Conservation (phyloP, 2,113 vertebrate species). For the Etia nguti region DNA sequence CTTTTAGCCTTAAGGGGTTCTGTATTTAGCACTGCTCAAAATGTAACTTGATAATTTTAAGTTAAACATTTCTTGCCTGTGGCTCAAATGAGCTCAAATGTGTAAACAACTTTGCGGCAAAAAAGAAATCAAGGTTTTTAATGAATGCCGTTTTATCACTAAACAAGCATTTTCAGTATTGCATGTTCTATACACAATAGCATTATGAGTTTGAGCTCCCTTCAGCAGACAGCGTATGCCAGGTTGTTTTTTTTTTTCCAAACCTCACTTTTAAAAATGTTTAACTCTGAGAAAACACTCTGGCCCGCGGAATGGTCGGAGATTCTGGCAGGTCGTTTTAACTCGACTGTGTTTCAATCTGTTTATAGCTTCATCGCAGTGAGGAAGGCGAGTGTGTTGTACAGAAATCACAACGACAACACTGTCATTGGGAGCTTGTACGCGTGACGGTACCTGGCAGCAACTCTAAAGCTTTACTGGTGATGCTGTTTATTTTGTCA, state of each 20-base stretch:
- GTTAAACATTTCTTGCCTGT: neutral
- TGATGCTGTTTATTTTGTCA: neutral
- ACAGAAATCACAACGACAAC: conserved; percentile 10
- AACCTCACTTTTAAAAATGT: neutral
- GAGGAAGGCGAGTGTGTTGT: neutral
- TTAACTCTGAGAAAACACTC: neutral
- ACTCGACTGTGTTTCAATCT: neutral
- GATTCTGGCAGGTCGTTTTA: conserved; percentile 5
- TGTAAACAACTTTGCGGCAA: neutral
- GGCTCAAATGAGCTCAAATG: neutral
- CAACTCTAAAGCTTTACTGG: neutral
- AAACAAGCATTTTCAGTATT: neutral
- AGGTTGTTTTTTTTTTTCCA: neutral
- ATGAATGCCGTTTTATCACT: neutral
- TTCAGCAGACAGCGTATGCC: neutral
- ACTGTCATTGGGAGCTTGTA: conserved; percentile 5
- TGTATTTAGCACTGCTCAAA: neutral
- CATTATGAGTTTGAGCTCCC: neutral
- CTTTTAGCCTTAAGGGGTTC: neutral
- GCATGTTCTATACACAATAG: neutral
- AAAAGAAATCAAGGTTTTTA: neutral
- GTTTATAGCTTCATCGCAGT: neutral
- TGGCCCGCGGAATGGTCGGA: neutral
- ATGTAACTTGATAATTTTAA: neutral
- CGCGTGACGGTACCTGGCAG: neutral